A percentile compares a stretch with the other conserved stretches of the same genome.
These are phyloP conservation scores for Aphelenchoides bicaudatus DNA, from an alignment of 2,888 invertebrate species.

Conservation along the genomic window DNA sequence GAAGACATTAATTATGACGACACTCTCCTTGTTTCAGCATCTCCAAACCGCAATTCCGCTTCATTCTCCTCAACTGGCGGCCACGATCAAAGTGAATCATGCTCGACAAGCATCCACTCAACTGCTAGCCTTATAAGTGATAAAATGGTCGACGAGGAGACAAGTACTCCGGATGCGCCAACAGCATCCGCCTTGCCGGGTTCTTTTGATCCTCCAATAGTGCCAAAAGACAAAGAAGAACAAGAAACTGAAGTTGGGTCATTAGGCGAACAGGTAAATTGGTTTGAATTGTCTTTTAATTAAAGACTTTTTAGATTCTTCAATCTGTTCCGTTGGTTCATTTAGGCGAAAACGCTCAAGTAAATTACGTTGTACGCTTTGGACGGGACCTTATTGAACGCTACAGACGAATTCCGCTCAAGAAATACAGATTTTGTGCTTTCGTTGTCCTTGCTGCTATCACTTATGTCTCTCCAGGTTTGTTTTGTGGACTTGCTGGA, in stretches of 20 bases:
- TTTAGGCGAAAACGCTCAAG: not conserved
- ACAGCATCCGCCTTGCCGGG: not conserved
- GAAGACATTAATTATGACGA: too few species aligned
- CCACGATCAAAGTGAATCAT: not conserved
- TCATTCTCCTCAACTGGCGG: not conserved
- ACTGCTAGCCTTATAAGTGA: not conserved
- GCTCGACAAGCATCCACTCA: not conserved
- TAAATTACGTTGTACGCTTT: not conserved
- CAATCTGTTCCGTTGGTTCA: not conserved
- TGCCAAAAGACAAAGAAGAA: too few species aligned
- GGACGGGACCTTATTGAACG: constrained; percentile 9
- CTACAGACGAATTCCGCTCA: constrained; percentile 36
- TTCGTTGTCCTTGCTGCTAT: constrained; percentile 37
- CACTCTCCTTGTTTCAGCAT: constrained; percentile 3
- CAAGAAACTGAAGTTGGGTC: too few species aligned
- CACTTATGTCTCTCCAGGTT: constrained; percentile 37
- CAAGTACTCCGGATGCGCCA: constrained; percentile 1
- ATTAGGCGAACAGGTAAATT: too few species aligned
- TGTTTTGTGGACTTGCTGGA: not conserved
- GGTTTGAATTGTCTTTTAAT: too few species aligned
- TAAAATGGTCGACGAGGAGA: not conserved
- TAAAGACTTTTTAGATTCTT: not conserved
- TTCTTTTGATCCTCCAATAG: too few species aligned
- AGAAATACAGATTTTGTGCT: constrained; percentile 35
- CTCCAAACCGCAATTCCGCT: not conserved